These are phyloP conservation scores for Prunella fulvescens DNA, from an alignment of 2,113 vertebrate genomes.

Conservation along the genomic window DNA sequence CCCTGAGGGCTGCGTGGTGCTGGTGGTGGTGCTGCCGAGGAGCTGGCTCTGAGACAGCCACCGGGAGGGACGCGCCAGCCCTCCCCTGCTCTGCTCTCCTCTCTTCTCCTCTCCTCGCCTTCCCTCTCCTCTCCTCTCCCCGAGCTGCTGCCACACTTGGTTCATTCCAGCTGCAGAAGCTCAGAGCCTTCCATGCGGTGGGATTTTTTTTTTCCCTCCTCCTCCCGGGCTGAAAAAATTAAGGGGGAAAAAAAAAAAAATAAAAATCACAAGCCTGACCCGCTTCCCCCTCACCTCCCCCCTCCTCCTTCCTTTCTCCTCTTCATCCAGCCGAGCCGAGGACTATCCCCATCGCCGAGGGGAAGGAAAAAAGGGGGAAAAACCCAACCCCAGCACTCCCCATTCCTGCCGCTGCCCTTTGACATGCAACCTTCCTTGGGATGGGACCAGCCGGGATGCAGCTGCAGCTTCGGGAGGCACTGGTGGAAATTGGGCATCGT, in stretches of 20 bases:
- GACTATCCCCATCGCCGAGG: slow-evolving; percentile 30
- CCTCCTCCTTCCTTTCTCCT: neutral
- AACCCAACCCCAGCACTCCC: neutral
- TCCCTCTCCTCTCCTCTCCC: slow-evolving; percentile 57
- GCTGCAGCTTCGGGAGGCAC: slow-evolving; percentile 69
- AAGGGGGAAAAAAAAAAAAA: neutral
- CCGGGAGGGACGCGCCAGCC: slow-evolving; percentile 56
- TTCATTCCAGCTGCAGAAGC: slow-evolving; percentile 91
- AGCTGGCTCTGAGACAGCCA: slow-evolving; percentile 55
- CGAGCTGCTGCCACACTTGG: slow-evolving; percentile 80
- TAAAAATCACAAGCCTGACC: slow-evolving; percentile 62
- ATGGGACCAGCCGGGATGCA: slow-evolving; percentile 77
- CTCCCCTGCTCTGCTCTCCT: slow-evolving; percentile 43
- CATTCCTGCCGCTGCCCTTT: slow-evolving; percentile 44
- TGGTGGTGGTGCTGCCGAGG: slow-evolving; percentile 27
- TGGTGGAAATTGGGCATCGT: slow-evolving; percentile 79
- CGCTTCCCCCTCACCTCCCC: neutral
- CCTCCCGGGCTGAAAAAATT: slow-evolving; percentile 76
- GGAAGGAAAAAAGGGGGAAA: slow-evolving; percentile 3
- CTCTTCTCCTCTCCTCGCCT: slow-evolving; percentile 30
- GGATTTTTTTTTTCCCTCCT: slow-evolving; percentile 75
- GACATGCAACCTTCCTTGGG: slow-evolving; percentile 82
- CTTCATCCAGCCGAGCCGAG: slow-evolving; percentile 34
- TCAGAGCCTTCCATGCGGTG: slow-evolving; percentile 84
- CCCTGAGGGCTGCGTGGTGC: slow-evolving; percentile 25